These are phyloP conservation scores for Gasteruption jaculator DNA, from an alignment of 2,888 invertebrate species.

Conservation along the genomic window DNA sequence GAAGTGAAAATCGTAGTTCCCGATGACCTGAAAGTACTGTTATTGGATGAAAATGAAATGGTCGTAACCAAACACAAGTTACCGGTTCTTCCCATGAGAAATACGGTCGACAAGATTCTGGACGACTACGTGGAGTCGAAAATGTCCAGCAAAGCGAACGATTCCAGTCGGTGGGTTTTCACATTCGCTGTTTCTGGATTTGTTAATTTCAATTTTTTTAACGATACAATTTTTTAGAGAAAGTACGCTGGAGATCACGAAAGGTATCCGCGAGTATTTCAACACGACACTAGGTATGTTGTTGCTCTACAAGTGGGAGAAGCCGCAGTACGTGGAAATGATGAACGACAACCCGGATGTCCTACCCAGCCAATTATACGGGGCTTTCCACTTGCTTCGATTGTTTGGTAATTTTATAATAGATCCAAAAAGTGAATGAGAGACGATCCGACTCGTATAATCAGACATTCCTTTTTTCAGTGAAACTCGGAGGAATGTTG, in stretches of 20 bases:
- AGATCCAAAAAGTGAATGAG: too few species aligned
- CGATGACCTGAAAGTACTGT: slow-evolving; percentile 85
- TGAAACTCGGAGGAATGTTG: slow-evolving; percentile 83
- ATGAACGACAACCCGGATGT: slow-evolving; percentile 72
- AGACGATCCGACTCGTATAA: too few species aligned
- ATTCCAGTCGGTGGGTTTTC: slow-evolving; percentile 57
- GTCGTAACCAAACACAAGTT: slow-evolving; percentile 84
- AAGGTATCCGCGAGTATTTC: slow-evolving; percentile 88
- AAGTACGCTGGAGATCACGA: slow-evolving; percentile 45
- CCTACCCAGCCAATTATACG: slow-evolving; percentile 80
- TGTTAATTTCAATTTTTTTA: slow-evolving; percentile 9
- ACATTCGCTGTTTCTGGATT: not conserved
- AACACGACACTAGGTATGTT: slow-evolving; percentile 89
- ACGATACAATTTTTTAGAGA: slow-evolving; percentile 30
- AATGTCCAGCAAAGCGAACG: slow-evolving; percentile 72
- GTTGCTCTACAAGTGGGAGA: slow-evolving; percentile 88
- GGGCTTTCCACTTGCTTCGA: slow-evolving; percentile 83
- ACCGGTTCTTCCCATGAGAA: slow-evolving; percentile 76
- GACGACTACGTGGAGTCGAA: slow-evolving; percentile 82
- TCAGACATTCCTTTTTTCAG: slow-evolving; percentile 25
- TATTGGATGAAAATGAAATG: slow-evolving; percentile 94
- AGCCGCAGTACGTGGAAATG: slow-evolving; percentile 85
- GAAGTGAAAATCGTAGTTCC: slow-evolving; percentile 91
- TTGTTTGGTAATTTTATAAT: slow-evolving; percentile 62
- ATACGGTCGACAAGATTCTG: slow-evolving; percentile 80